These are phyloP conservation scores for Strix aluco DNA, from an alignment of 2,113 vertebrate genomes.

Conservation along the genomic window DNA sequence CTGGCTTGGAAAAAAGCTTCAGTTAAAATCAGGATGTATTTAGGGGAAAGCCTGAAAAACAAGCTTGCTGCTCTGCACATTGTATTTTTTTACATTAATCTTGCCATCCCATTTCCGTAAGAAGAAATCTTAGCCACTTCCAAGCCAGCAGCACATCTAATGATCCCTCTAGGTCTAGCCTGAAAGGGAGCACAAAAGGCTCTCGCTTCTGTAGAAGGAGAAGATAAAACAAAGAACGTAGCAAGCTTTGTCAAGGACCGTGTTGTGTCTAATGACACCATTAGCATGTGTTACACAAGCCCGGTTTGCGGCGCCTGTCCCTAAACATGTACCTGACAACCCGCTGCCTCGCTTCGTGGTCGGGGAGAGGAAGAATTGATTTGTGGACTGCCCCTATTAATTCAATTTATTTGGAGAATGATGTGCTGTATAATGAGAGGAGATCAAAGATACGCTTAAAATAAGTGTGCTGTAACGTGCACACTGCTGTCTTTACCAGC, in stretches of 20 bases:
- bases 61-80: background rate
- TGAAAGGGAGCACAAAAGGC: background rate
- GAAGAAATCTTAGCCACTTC: background rate
- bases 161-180: background rate
- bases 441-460: background rate
- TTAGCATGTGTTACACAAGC: background rate
- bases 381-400: background rate
- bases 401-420: background rate
- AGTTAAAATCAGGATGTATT: background rate
- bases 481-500: background rate
- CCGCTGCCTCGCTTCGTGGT: background rate
- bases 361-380: background rate
- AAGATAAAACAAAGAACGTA: background rate
- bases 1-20: background rate
- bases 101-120: background rate
- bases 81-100: background rate
- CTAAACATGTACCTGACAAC: background rate
- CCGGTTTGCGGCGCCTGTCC: background rate
- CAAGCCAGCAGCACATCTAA: background rate
- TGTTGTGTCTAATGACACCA: background rate
- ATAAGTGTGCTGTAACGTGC: background rate
- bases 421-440: background rate
- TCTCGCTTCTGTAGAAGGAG: background rate
- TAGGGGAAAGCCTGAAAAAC: background rate
- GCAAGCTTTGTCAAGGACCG: background rate